These are phyloP conservation scores for Athene noctua DNA, from an alignment of 2,113 vertebrate genomes.

Conservation along the genomic window DNA sequence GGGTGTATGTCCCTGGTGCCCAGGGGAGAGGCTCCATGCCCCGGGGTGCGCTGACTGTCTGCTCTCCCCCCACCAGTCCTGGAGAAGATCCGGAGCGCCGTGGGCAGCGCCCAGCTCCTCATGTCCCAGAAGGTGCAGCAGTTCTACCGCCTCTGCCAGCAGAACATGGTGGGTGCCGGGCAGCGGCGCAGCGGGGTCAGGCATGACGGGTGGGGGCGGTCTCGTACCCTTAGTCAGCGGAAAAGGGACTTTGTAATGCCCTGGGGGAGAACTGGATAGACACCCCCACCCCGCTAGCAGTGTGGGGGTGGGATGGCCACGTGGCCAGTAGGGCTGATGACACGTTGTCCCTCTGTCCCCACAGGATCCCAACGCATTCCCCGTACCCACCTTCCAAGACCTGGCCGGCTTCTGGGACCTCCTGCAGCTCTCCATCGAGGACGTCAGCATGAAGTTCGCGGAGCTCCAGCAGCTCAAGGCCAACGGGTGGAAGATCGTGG, in stretches of 20 bases:
- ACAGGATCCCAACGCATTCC: constrained; percentile 91
- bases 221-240: not conserved
- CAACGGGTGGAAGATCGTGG: constrained; percentile 92
- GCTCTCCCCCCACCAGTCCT: constrained; percentile 76
- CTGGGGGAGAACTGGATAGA: not conserved
- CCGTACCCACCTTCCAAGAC: constrained; percentile 95
- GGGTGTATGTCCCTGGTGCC: not conserved
- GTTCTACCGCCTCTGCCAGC: constrained; percentile 97
- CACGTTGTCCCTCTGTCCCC: not conserved
- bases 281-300: not conserved
- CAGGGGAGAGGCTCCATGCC: not conserved
- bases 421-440: constrained; percentile 96
- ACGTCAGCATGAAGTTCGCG: constrained; percentile 93
- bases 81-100: constrained; percentile 93
- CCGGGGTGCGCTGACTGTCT: not conserved
- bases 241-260: not conserved
- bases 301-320: fast-evolving
- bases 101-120: constrained; percentile 95
- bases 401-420: constrained; percentile 98
- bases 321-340: not conserved
- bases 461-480: constrained; percentile 96
- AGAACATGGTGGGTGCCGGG: constrained; percentile 89
- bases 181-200: fast-evolving
- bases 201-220: fast-evolving
- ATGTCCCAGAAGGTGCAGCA: constrained; percentile 99